Percentiles rank a stretch among this genome's conserved stretches.
Evolutionary conservation across 2,113 vertebrate genomes (phyloP).

Genomic region (Porphyrio hochstetteri): DNA sequence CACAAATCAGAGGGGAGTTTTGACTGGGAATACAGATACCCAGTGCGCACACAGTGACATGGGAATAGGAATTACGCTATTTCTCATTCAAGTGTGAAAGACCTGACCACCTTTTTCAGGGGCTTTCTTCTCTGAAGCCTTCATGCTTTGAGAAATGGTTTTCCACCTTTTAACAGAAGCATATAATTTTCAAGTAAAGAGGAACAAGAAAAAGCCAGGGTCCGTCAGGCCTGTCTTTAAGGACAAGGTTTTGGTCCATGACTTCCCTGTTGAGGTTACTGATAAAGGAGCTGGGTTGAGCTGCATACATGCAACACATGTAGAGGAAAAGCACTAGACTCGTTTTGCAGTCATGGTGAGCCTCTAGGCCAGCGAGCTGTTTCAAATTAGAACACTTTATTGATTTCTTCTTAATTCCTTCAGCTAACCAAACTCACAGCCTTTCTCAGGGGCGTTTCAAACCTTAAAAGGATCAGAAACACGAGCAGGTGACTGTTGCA

Average conservation of each 20-base stretch:
- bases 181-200: not conserved
- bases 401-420: conserved; percentile 35
- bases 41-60: not conserved
- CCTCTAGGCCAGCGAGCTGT: not conserved
- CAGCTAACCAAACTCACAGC: not conserved
- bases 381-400: conserved; percentile 12
- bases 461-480: not conserved
- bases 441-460: not conserved
- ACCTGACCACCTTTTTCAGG: not conserved
- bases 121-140: not conserved
- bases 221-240: not conserved
- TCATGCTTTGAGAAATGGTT: not conserved
- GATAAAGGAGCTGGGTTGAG: not conserved
- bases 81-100: not conserved
- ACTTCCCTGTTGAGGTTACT: not conserved
- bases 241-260: not conserved
- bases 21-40: not conserved
- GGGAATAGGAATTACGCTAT: not conserved
- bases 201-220: not conserved
- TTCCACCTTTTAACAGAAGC: not conserved
- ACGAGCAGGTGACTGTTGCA: not conserved
- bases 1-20: not conserved
- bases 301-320: not conserved
- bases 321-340: not conserved
- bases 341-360: not conserved